These are phyloP conservation scores for Drosophila anceps DNA, from an alignment of 2,888 invertebrate species.

Conservation along the genomic window DNA sequence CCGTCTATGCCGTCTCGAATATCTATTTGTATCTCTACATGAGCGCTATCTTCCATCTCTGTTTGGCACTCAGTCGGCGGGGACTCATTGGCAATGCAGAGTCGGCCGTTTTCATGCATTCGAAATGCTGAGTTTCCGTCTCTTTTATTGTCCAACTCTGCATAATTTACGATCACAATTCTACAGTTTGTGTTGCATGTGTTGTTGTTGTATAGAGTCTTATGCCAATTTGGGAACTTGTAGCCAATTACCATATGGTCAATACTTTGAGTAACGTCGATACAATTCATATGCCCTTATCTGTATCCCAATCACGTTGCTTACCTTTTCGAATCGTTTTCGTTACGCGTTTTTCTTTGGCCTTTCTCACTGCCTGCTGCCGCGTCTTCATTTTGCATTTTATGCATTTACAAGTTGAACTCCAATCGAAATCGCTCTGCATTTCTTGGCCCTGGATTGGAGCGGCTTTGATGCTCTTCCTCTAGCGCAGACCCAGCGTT, in stretches of 20 bases:
- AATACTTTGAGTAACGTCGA: constrained; percentile 23
- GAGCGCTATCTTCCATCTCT: constrained; percentile 19
- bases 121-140: constrained; percentile 56
- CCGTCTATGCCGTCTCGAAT: constrained; percentile 14
- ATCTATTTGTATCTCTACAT: constrained; percentile 12
- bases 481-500: constrained; percentile 33
- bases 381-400: constrained; percentile 15
- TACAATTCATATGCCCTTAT: constrained; percentile 51
- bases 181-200: constrained; percentile 26
- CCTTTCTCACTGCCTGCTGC: constrained; percentile 9
- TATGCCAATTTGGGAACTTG: constrained; percentile 57
- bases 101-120: constrained; percentile 58
- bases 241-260: constrained; percentile 47
- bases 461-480: constrained; percentile 8
- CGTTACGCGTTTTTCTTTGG: constrained; percentile 22
- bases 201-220: constrained; percentile 28
- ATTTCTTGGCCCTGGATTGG: background rate
- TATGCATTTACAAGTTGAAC: constrained; percentile 35
- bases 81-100: constrained; percentile 60
- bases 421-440: constrained; percentile 15
- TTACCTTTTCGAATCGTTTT: constrained; percentile 21
- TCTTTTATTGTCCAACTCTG: constrained; percentile 47
- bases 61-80: constrained; percentile 30
- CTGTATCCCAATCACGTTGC: constrained; percentile 59
- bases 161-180: constrained; percentile 60